Conservation (phyloP, 1,140 invertebrate genomes). For the Drosophila sp. region DNA sequence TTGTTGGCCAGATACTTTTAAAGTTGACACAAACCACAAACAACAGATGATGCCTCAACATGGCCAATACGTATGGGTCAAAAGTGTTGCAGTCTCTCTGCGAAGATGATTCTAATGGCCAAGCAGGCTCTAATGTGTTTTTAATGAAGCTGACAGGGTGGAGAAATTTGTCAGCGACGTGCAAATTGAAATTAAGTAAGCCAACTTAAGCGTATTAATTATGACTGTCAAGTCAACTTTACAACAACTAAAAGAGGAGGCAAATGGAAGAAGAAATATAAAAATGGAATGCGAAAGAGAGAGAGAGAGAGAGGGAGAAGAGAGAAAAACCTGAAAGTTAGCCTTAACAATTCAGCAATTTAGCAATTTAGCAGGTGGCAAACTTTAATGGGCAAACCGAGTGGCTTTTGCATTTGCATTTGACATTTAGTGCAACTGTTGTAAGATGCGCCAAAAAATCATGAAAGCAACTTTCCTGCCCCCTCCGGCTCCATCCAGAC, state of each 20-base stretch:
- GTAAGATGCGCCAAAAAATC: constrained; percentile 62
- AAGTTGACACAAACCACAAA: background rate
- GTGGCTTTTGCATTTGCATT: constrained; percentile 75
- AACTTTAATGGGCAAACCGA: constrained; percentile 21
- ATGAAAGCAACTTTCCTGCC: constrained; percentile 43
- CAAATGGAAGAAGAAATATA: constrained; percentile 9
- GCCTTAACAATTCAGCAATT: constrained; percentile 2
- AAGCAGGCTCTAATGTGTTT: constrained; percentile 65
- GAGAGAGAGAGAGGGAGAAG: background rate
- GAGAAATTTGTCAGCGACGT: constrained; percentile 61
- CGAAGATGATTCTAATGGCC: constrained; percentile 53
- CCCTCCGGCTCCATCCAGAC: constrained; percentile 1
- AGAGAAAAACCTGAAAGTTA: constrained; percentile 49
- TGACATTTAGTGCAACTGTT: constrained; percentile 65
- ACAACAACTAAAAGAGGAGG: constrained; percentile 33
- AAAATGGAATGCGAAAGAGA: constrained; percentile 17
- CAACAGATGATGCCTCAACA: constrained; percentile 6
- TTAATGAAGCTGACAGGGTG: constrained; percentile 63
- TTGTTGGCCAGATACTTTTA: constrained; percentile 11
- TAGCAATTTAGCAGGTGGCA: constrained; percentile 63
- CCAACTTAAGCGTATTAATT: constrained; percentile 79
- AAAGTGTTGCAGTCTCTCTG: constrained; percentile 50
- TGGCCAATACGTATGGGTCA: constrained; percentile 24
- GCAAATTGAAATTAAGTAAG: constrained; percentile 70
- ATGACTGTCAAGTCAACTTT: constrained; percentile 59